Conservation (phyloP, 2,797 vertebrate genomes). For the Alectoris magna region DNA sequence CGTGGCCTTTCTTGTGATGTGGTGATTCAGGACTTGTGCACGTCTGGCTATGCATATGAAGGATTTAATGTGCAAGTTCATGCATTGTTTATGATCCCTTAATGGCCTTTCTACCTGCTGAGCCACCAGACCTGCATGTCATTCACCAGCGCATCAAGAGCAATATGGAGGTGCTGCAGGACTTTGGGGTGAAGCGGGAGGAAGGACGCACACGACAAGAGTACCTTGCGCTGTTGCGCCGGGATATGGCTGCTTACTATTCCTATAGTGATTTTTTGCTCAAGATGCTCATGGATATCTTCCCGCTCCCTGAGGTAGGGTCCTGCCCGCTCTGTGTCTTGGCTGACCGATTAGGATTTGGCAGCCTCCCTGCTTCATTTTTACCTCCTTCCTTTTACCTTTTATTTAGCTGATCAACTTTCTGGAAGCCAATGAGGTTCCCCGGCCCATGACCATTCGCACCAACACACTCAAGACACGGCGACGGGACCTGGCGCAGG, state of each 20-base stretch:
- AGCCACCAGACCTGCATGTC: slow-evolving; percentile 87
- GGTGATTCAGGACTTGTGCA: fast-evolving
- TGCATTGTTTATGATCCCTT: slow-evolving; percentile 62
- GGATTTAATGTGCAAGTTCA: fast-evolving
- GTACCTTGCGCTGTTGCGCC: slow-evolving; percentile 87
- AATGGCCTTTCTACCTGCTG: slow-evolving; percentile 72
- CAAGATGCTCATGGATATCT: slow-evolving; percentile 90
- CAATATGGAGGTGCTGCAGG: slow-evolving; percentile 90
- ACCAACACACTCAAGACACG: slow-evolving; percentile 97
- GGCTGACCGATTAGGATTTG: not conserved
- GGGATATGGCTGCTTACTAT: slow-evolving; percentile 93
- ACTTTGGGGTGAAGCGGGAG: slow-evolving; percentile 88
- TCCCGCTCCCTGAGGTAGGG: slow-evolving; percentile 91
- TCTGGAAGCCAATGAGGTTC: slow-evolving; percentile 95
- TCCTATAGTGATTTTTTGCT: slow-evolving; percentile 94
- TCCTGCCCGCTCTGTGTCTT: fast-evolving
- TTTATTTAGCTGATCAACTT: slow-evolving; percentile 90
- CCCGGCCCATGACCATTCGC: slow-evolving; percentile 93
- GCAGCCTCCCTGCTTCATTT: not conserved
- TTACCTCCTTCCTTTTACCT: not conserved
- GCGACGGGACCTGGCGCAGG: slow-evolving; percentile 96
- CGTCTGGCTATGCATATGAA: fast-evolving
- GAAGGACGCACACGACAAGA: slow-evolving; percentile 88
- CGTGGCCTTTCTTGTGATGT: not conserved
- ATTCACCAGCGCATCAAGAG: slow-evolving; percentile 95